Evolutionary conservation across 2,888 invertebrate genomes (phyloP), one percentile per base, ranked within the genome.

Genomic region (Yponomeuta malinellus): DNA sequence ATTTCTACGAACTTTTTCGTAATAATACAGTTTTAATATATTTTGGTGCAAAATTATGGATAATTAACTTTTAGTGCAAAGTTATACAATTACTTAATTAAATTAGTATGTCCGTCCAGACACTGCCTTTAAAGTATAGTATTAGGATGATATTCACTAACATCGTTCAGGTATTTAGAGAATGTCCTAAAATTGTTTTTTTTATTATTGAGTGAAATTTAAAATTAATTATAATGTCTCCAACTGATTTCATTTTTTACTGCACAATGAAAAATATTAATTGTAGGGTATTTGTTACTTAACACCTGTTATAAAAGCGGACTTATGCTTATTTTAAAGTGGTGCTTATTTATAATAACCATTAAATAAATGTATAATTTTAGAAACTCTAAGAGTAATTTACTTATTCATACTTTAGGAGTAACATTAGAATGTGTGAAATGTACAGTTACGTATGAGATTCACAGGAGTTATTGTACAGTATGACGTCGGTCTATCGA

Each of bases 391-490:
- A 9, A 70, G 70, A 70, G 63, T 70, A 69, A 23, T 15, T 70
- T 52, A 68, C 23, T 52, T 68, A 43, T 37, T 67, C 48, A 59
- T 43, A 52, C 8, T 68, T 68, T 59, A 59, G 52, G 52, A 68
- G 48, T 68, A 52, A 29, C 37, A 29, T 31, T 68, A 52, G 29
- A 52, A 76, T 74, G 78, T 81, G 80, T 83, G 83, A 80, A 83
- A 79, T 90, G 90, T 91, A 92, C 91, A 91, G 91, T 92, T 92
- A 92, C 91, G 86, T 85, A 88, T 92, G 91, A 92, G 91, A 92
- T 92, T 92, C 84, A 81, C 70, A 63, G 69, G 52, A 63, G 12
- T n/a, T 70, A 31, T 70, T 70, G 70, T 70, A 70, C 70, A 70
- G 63, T 63, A 69, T 69, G 10, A 68, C 10, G n/a, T 69, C 52